Evolutionary conservation across 64 coral and sea anemone genomes (phyloP).

Genomic region (Pachyseris speciosa): DNA sequence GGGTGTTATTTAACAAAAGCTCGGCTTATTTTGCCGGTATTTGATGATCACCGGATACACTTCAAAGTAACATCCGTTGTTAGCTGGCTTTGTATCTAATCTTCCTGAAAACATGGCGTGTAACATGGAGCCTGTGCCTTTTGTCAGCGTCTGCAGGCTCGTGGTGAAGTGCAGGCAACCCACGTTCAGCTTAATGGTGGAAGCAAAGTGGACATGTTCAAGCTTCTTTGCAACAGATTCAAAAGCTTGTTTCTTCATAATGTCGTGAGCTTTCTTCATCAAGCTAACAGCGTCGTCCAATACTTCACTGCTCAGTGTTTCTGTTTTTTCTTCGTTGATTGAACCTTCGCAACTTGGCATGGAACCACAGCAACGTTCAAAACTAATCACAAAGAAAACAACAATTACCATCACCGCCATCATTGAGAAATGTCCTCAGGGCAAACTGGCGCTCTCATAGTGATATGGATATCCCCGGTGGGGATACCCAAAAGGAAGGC

Average conservation of each 20-base stretch:
- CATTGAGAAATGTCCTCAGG: no score
- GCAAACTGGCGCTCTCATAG: no score
- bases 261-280: constrained; percentile 6
- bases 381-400: no score
- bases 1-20: no score
- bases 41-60: no score
- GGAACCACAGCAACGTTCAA: not conserved
- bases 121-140: not conserved
- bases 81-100: not conserved
- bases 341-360: not conserved
- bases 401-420: no score
- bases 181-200: constrained; percentile 46
- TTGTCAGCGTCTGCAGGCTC: not conserved
- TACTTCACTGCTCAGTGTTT: not conserved
- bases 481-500: no score
- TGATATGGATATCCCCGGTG: no score
- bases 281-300: not conserved
- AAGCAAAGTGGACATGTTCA: constrained; percentile 21
- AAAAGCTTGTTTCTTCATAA: constrained; percentile 43
- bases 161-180: constrained; percentile 26
- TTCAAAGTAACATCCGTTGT: constrained; percentile 48
- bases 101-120: no score
- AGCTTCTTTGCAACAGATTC: constrained; percentile 57
- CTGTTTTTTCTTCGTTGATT: not conserved
- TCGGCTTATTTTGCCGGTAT: no score